Evolutionary conservation across 2,888 invertebrate species (phyloP), one percentile per base, ranked within the genome.

Genomic region (Dasysyrphus tricinctus): DNA sequence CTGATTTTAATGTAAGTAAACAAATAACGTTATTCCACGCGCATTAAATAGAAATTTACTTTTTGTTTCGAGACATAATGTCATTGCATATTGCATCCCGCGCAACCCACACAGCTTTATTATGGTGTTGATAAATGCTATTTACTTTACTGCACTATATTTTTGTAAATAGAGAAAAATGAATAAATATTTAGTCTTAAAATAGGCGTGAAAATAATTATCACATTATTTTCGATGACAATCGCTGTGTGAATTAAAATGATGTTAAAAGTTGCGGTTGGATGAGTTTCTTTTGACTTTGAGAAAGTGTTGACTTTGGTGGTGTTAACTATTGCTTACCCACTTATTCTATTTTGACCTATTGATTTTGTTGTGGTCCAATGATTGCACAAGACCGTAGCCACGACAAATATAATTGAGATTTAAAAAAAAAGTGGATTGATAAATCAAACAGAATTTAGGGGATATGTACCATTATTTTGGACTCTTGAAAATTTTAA

Each of bases 1-100:
- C 24, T 37, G 67, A 65, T 65, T 67, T 47, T 3, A n/a, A 69
- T 69, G 69, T 69, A 69, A 69, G 69, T 69, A 69, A 69, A 69
- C 69, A 69, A 69, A 24, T 24, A 24, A 69, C 14, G 7, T 19
- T 69, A 19, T 39, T 51, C 6, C 14, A 34, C 6, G 8, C 32
- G 67, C 49, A 37, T 49, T 67, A 34, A 4, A 9, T 32, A 49
- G 19, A 29, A n/a, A 67, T 39, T 42, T 9, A 54, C 24, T 11
- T 54, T 39, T 69, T n/a, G n/a, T 49, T 67, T 54, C 14, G 69
- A 37, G 51, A 11, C 39, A 69, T 5, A 39, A 19, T 49, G 19
- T 67, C 34, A 47, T 16, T 47, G 47, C 34, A 5, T 6, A 14
- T 1, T 24, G 61, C 42, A 32, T 39, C 19, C 16, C 11, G 16